A percentile compares a stretch with the other conserved stretches of the same genome.
phyloP scores from a whole-genome alignment of 2,797 vertebrate species.

The Coregonus suidteri region DNA sequence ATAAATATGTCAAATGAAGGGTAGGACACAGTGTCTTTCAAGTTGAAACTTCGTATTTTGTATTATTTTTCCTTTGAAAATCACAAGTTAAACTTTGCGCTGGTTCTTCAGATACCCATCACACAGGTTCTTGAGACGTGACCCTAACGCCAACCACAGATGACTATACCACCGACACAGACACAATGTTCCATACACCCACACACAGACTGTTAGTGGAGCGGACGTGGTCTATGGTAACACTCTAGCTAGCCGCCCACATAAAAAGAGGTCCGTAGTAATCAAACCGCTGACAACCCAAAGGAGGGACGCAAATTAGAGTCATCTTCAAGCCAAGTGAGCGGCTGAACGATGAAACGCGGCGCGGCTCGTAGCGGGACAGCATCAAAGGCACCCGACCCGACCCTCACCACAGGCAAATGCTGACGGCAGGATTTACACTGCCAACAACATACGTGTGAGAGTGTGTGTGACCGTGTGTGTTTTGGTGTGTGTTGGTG shows the following conservation, averaged over 20 bases:
- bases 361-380: slow-evolving; percentile 34
- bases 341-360: slow-evolving; percentile 53
- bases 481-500: neutral
- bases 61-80: too few relatives aligned
- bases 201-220: neutral
- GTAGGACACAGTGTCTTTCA: too few relatives aligned
- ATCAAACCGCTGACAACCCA: slow-evolving; percentile 16
- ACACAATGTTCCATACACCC: slow-evolving; percentile 20
- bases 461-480: neutral
- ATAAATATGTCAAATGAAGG: too few relatives aligned
- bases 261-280: slow-evolving; percentile 22
- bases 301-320: slow-evolving; percentile 59
- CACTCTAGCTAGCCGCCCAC: slow-evolving; percentile 36
- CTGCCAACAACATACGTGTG: slow-evolving; percentile 46
- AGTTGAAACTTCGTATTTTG: too few relatives aligned
- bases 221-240: slow-evolving; percentile 14
- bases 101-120: too few relatives aligned
- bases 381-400: slow-evolving; percentile 57
- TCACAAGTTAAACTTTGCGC: too few relatives aligned
- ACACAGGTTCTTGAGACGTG: neutral
- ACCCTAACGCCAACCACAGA: neutral
- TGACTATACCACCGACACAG: neutral
- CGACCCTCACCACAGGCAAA: slow-evolving; percentile 39
- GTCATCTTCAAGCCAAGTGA: slow-evolving; percentile 63
- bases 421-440: slow-evolving; percentile 47